Percentiles rank a stretch among this genome's conserved stretches.
phyloP scores from a whole-genome alignment of 30 jellyfish, hydroid and myxozoan genomes.

The Aurelia aurita region DNA sequence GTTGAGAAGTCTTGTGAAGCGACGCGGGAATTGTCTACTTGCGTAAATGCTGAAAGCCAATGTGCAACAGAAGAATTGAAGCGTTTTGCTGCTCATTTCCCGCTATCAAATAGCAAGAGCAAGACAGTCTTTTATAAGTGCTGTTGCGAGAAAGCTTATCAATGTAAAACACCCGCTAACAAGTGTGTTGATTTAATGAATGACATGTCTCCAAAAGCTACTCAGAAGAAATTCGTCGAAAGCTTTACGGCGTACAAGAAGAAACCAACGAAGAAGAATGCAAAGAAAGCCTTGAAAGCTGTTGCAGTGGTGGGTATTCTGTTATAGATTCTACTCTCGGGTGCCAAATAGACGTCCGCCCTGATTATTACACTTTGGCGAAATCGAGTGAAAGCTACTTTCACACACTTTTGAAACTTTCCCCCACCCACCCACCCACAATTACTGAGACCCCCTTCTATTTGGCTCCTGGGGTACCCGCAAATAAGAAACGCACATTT shows the following conservation, averaged over 20 bases:
- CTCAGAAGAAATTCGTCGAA: neutral
- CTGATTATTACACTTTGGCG: too few relatives aligned
- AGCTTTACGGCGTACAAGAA: neutral
- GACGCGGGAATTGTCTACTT: neutral
- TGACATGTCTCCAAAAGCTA: neutral
- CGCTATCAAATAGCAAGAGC: neutral
- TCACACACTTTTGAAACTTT: too few relatives aligned
- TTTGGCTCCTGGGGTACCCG: too few relatives aligned
- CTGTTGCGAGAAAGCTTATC: slow-evolving; percentile 4
- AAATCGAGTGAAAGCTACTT: too few relatives aligned
- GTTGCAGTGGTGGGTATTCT: neutral
- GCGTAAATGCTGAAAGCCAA: neutral
- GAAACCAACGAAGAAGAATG: neutral
- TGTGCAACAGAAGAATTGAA: neutral
- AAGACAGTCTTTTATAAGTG: neutral
- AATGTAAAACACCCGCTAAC: neutral
- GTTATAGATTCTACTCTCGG: too few relatives aligned
- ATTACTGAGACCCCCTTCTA: too few relatives aligned
- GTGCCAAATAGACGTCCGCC: too few relatives aligned
- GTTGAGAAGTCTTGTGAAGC: slow-evolving; percentile 58
- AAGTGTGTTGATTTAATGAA: neutral
- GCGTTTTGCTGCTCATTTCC: neutral
- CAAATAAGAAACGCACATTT: too few relatives aligned
- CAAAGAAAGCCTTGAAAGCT: neutral
- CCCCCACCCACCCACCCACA: too few relatives aligned